Evolutionary conservation across 1,140 invertebrate species (phyloP).

Genomic region (Drosophila jambulina): DNA sequence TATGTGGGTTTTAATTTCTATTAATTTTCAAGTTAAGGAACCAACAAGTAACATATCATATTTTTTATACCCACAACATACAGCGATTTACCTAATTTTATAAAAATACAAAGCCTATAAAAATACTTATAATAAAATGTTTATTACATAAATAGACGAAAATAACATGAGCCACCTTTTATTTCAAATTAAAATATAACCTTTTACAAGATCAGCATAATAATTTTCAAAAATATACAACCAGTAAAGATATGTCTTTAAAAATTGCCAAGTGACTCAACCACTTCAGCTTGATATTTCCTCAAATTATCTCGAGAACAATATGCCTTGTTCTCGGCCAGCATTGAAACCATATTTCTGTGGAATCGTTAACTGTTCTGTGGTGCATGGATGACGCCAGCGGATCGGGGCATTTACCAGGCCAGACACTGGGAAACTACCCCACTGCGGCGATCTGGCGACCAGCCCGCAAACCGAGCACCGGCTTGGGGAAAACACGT

Average conservation of each 20-base stretch:
- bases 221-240: not conserved
- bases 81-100: not conserved
- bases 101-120: not conserved
- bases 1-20: not conserved
- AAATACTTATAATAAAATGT: not conserved
- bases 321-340: too few relatives aligned
- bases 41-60: too few relatives aligned
- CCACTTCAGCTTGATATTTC: not conserved
- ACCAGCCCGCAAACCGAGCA: conserved; percentile 1
- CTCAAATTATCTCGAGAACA: not conserved
- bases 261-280: not conserved
- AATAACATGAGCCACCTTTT: too few relatives aligned
- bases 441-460: conserved; percentile 2
- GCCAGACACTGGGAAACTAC: conserved; percentile 33
- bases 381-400: conserved; percentile 19
- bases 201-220: not conserved
- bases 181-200: too few relatives aligned
- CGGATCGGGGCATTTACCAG: conserved; percentile 37
- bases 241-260: not conserved
- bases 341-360: not conserved
- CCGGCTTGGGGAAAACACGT: conserved; percentile 36
- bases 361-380: conserved; percentile 6
- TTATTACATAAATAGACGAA: too few relatives aligned
- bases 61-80: not conserved
- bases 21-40: too few relatives aligned